phyloP scores from a whole-genome alignment of 2,113 vertebrate species.

The Salvelinus namaycush region DNA sequence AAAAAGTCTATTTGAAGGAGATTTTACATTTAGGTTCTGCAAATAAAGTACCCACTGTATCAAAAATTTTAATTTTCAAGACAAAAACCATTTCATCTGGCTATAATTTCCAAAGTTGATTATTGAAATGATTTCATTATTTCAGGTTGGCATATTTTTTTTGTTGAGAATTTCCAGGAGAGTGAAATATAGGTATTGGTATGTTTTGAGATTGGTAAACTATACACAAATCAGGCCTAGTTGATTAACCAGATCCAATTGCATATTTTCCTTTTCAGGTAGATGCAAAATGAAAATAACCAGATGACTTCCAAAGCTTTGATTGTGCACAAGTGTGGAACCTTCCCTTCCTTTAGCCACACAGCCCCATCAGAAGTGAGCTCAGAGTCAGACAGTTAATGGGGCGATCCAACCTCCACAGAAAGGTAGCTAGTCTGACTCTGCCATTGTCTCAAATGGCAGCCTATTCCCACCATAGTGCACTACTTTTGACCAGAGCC shows the following conservation, averaged over 20 bases:
- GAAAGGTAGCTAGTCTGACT: conserved; percentile 4
- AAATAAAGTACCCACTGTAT: conserved; percentile 49
- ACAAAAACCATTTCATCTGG: too few species aligned
- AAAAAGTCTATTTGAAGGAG: conserved; percentile 65
- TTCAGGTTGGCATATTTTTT: background rate
- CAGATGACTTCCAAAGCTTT: conserved; percentile 15
- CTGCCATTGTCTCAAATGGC: too few species aligned
- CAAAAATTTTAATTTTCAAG: too few species aligned
- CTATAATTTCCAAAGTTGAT: conserved; percentile 1
- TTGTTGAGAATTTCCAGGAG: background rate
- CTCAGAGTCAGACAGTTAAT: conserved; percentile 20
- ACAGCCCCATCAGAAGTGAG: conserved; percentile 18
- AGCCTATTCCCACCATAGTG: too few species aligned
- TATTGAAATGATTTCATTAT: conserved; percentile 25
- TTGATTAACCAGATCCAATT: conserved; percentile 26
- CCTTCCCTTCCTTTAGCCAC: conserved; percentile 15
- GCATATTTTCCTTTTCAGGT: conserved; percentile 26
- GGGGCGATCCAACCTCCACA: conserved; percentile 3
- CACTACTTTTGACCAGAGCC: too few species aligned
- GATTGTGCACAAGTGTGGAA: conserved; percentile 30
- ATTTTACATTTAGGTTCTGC: conserved; percentile 64
- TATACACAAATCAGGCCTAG: conserved; percentile 35
- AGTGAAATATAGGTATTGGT: conserved; percentile 32
- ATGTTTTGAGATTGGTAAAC: conserved; percentile 24
- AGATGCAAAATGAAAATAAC: conserved; percentile 43